Base-by-base conservation (phyloP, 1,140 invertebrate genomes). In the Neodiprion lecontei region DNA sequence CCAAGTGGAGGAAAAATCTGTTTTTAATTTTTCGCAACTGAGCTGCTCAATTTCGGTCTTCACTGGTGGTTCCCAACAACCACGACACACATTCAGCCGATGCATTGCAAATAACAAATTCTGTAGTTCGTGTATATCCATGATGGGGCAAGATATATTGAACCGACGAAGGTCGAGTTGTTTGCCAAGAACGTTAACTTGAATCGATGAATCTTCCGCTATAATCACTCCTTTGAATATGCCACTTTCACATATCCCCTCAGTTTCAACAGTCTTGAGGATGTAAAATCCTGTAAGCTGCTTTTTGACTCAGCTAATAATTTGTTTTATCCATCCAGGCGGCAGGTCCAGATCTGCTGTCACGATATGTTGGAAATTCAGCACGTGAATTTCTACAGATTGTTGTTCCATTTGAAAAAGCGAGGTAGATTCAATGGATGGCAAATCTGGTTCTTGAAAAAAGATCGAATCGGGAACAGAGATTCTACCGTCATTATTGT, bases 141-240 rank as follows among this genome's bases (percentile, higher is more conserved):
- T 61, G n/a, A 61, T 61, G n/a, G 10, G 47, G 23, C 17, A 23
- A 17, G 72, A 68, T 49, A 68, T 23, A n/a, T 68, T 23, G 40
- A 68, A 49, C 14, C 69, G 50, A 47, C 17, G 21, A 14, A 48
- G 66, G 61, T 67, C 48, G 7, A 73, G 14, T 21, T 10, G 14
- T 47, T 10, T 21, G 28, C 72, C 72, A 47, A 50, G 53, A 12
- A 73, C 28, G 8, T 50, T 68, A 7, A 73, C 9, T 12, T 73
- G 17, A 12, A 67, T 48, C 7, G 72, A 73, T 48, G 67, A 48
- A 17, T 73, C 65, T 48, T 67, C 61, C 50, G 21, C 50, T 40
- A 73, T 14, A 14, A 61, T 67, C 7, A 73, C 8, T 48, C 5
- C n/a, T 67, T 73, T 73, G 9, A 49, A 67, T 14, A 53, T 9